A percentile compares a stretch with the other conserved stretches of the same genome.
These are phyloP conservation scores for Archilochus colubris DNA, from an alignment of 2,113 vertebrate genomes.

Conservation along the genomic window DNA sequence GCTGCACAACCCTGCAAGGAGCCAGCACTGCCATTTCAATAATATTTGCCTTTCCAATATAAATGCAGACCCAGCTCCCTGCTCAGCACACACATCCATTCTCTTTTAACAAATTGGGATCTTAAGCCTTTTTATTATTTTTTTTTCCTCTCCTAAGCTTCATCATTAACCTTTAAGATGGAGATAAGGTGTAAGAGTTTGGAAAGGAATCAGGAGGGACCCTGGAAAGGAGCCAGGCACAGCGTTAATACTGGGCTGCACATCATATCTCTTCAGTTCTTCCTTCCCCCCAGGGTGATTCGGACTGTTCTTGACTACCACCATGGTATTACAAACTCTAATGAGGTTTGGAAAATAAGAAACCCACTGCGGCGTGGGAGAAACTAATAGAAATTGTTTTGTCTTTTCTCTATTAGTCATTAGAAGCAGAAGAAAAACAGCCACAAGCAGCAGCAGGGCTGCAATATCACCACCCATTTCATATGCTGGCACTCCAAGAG, in stretches of 20 bases:
- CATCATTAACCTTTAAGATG: conserved; percentile 61
- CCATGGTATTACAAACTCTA: conserved; percentile 67
- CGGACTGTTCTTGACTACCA: conserved; percentile 63
- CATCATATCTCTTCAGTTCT: conserved; percentile 29
- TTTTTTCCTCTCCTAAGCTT: background rate
- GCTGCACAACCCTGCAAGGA: background rate
- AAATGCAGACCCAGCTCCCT: background rate
- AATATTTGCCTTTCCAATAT: conserved; percentile 42
- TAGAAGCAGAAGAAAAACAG: conserved; percentile 72
- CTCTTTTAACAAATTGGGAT: conserved; percentile 20
- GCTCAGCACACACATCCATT: background rate
- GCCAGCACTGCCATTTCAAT: background rate
- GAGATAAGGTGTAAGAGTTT: conserved; percentile 31
- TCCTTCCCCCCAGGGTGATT: conserved; percentile 53
- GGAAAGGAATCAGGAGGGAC: conserved; percentile 41
- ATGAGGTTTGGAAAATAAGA: conserved; percentile 80
- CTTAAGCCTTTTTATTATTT: background rate
- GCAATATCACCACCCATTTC: conserved; percentile 33
- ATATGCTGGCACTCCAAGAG: conserved; percentile 18
- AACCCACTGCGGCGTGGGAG: conserved; percentile 65
- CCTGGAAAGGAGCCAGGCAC: conserved; percentile 40
- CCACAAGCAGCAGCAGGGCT: conserved; percentile 65
- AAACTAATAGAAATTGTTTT: conserved; percentile 75
- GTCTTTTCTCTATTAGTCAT: conserved; percentile 76
- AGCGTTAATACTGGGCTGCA: conserved; percentile 41